Percentiles rank a stretch among this genome's conserved stretches.
These are phyloP conservation scores for Sinelater perroti DNA, from an alignment of 2,888 invertebrate genomes.

Conservation along the genomic window DNA sequence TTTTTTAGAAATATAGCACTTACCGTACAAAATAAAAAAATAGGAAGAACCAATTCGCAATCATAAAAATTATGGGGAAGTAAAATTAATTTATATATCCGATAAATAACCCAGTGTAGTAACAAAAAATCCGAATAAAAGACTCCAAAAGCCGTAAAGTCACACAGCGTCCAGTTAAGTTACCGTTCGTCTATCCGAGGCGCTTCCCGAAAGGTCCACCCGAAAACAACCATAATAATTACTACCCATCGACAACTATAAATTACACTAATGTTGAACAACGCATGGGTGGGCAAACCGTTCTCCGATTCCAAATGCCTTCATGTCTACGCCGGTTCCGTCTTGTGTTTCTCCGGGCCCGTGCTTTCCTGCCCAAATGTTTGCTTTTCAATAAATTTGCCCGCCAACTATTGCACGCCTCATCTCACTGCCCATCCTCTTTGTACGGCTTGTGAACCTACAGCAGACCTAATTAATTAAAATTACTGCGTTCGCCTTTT, in stretches of 20 bases:
- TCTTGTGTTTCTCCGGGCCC: neutral
- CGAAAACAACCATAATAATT: conserved; percentile 54
- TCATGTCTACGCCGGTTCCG: neutral
- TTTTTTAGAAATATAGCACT: no score
- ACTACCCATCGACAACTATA: conserved; percentile 57
- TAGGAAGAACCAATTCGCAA: no score
- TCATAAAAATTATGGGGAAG: no score
- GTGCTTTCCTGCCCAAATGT: conserved; percentile 6
- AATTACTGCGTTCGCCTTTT: conserved; percentile 1
- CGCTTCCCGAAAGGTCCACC: conserved; percentile 16
- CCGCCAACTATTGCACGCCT: conserved; percentile 4
- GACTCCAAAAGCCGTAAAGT: no score
- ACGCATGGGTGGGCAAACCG: conserved; percentile 57
- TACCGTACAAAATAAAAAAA: no score
- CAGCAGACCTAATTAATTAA: conserved; percentile 10
- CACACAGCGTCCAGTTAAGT: no score
- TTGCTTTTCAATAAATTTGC: conserved; percentile 16
- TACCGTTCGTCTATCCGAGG: no score
- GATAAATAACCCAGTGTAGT: no score
- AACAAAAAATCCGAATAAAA: no score
- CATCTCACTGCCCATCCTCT: no score
- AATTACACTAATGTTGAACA: conserved; percentile 56
- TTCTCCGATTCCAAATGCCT: conserved; percentile 52
- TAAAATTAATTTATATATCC: no score
- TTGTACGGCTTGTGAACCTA: neutral